Base-by-base conservation (phyloP, 2,797 vertebrate genomes). In the Acrocephalus scirpaceus region DNA sequence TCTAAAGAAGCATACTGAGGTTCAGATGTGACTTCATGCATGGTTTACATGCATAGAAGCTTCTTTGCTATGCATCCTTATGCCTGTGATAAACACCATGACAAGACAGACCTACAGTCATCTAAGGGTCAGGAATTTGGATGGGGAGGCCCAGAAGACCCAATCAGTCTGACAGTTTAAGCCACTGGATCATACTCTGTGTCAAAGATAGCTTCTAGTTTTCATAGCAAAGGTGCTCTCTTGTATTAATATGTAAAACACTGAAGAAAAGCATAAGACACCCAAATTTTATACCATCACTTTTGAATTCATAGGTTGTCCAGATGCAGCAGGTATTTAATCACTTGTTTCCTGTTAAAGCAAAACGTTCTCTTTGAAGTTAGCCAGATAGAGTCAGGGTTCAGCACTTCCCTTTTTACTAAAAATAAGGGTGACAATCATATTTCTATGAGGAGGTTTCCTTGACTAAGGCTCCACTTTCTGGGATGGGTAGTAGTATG, bases 231-330 rank as follows among this genome's bases (percentile, higher is more conserved):
- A 11, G 7, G 5, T 69, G 11, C 9, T 36, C 3, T 56, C 21
- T 19, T 34, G 7, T 50, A 25, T 44, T 62, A 58, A 8, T 45
- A 22, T 13, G 45, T 42, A 42, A 54, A 91, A 62, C 6, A 23
- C 11, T 50, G 16, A 67, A 61, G 34, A 32, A 77, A 81, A 80
- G 5, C 10, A 25, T 32, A 23, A 53, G 27, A 4, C 8, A 19
- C 2, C 0, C 10, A 42, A 8, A 30, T 50, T 84, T 60, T 36
- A 6, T 27, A 42, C 10, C 8, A 30, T 48, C 2, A 0, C 16
- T 72, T 91, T 72, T 64, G 62, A 69, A 11, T 57, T 77, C 23
- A 10, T 7, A 36, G 23, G 7, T 16, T 11, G 8, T 14, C 20
- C 56, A 70, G 27, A n/a, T 17, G 13, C 17, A 61, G 8, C 4